phyloP scores from a whole-genome alignment of 2,797 vertebrate genomes.

The Naso thynnoides region DNA sequence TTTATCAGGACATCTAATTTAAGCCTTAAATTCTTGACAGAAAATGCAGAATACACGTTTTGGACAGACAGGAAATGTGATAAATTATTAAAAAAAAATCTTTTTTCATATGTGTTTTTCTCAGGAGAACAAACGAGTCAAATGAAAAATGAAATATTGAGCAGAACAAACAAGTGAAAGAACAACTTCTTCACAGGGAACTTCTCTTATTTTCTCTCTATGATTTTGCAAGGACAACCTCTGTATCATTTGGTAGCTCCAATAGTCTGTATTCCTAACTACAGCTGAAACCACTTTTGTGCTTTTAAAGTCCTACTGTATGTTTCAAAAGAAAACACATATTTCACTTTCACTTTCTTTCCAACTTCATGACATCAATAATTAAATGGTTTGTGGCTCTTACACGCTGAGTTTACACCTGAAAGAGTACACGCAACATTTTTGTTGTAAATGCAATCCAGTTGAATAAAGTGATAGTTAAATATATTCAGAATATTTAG shows the following conservation, averaged over 20 bases:
- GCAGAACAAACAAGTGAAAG: neutral
- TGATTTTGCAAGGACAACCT: neutral
- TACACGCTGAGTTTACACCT: neutral
- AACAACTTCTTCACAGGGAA: neutral
- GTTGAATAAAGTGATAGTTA: neutral
- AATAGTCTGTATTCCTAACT: neutral
- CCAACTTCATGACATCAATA: neutral
- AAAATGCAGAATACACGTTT: neutral
- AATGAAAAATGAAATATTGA: neutral
- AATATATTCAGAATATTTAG: neutral
- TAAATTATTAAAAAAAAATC: neutral
- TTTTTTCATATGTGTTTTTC: slow-evolving; percentile 11
- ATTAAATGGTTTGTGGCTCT: neutral
- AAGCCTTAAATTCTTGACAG: neutral
- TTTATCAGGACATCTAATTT: neutral
- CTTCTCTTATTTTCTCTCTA: neutral
- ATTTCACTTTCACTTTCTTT: too few species aligned
- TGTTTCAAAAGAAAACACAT: neutral
- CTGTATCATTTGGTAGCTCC: neutral
- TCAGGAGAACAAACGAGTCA: neutral
- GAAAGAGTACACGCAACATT: neutral
- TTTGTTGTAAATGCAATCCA: neutral
- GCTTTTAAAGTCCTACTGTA: neutral
- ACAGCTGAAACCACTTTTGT: neutral
- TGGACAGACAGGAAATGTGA: neutral